These are phyloP conservation scores for Lepidurus couesii DNA, from an alignment of 1,140 invertebrate species.

Conservation along the genomic window DNA sequence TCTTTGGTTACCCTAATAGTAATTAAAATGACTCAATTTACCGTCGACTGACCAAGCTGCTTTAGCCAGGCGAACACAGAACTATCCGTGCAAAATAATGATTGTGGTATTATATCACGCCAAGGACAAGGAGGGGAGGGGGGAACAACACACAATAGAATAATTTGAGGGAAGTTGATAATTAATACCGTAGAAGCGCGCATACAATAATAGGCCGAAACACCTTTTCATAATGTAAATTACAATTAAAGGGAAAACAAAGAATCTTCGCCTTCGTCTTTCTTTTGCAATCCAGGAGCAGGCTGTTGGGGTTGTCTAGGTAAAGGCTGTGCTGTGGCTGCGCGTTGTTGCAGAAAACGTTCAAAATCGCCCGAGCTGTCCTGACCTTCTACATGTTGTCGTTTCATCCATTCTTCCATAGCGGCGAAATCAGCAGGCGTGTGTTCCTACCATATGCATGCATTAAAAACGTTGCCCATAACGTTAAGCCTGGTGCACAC, in stretches of 20 bases:
- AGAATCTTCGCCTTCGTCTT: not conserved
- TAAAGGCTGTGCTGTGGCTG: not conserved
- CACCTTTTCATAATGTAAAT: not conserved
- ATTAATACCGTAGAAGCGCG: not conserved
- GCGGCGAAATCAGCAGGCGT: not conserved
- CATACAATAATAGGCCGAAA: not conserved
- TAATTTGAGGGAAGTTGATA: not conserved
- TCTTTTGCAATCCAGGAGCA: not conserved
- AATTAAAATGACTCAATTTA: not conserved
- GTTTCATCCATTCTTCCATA: constrained; percentile 3
- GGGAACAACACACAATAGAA: not conserved
- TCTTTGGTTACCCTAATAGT: constrained; percentile 4
- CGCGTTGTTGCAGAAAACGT: not conserved
- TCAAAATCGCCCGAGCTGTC: not conserved
- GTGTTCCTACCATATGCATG: not conserved
- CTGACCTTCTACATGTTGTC: not conserved
- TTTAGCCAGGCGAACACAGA: not conserved
- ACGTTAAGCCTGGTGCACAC: not conserved
- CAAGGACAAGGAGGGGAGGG: not conserved
- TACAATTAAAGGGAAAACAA: not conserved
- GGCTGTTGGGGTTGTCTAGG: constrained; percentile 3
- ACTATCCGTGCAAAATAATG: too few relatives aligned
- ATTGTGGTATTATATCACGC: not conserved
- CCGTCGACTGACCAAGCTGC: not conserved
- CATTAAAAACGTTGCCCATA: not conserved